Base-by-base conservation (phyloP, 2,113 vertebrate genomes). In the Gymnogyps californianus region DNA sequence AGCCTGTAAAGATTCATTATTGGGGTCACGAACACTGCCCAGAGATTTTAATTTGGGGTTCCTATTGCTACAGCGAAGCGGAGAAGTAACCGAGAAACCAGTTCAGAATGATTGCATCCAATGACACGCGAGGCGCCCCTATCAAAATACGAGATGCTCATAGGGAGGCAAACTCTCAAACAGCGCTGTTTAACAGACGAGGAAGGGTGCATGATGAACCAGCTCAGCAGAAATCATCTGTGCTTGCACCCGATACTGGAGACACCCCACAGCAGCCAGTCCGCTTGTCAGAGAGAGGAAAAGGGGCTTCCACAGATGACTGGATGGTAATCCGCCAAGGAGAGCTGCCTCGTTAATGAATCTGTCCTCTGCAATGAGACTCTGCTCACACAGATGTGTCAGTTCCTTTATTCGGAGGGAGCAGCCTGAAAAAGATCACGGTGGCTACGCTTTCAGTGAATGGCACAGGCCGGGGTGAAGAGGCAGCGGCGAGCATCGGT, bases 141-240 rank as follows among this genome's bases (percentile, higher is more conserved):
- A 64, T 64, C 72, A 88, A 91, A 89, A 58, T 5, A 55, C 0
- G 36, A 91, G 87, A 75, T 24, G 46, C 76, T 91, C 15, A 3
- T 0, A 85, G 54, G 42, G 90, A 95, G 36, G 67, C 61, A 86
- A 86, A 69, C 19, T 79, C 94, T 91, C 22, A 78, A 85, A 71
- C 11, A n/a, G 38, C 1, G 2, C 71, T 87, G 83, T 82, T 89
- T 83, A 54, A 87, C 90, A 88, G 92, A n/a, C 3, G 4, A 89
- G 82, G 75, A 96, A 88, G 57, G 62, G 52, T 72, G 66, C 65
- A 66, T 29, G 72, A 87, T 65, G 82, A 89, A 79, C 62, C 70
- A 61, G 58, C 59, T 96, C 57, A 93, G 96, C 91, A 95, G 90
- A 94, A 95, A 92, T 72, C 89, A 81, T 75, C 88, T 76, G 71